A percentile compares a stretch with the other conserved stretches of the same genome.
Conservation (phyloP, 2,888 invertebrate genomes). For the Patella caerulea region DNA sequence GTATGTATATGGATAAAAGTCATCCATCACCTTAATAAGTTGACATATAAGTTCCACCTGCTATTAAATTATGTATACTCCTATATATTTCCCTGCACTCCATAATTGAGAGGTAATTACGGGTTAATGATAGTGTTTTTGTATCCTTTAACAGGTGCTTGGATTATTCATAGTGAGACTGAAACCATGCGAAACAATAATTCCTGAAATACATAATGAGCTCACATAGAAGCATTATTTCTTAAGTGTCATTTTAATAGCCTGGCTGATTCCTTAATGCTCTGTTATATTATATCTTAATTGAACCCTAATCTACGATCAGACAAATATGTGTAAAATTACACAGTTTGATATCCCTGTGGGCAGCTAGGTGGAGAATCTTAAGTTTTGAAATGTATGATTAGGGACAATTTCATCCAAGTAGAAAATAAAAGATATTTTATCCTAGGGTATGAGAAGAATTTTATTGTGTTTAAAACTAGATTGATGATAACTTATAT, state of each 20-base stretch:
- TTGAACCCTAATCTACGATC: not conserved
- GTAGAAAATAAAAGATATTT: not conserved
- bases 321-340: not conserved
- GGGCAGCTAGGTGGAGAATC: not conserved
- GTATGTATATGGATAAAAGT: no score
- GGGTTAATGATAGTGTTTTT: conserved; percentile 7
- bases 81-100: no score
- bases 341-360: conserved; percentile 10
- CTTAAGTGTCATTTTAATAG: conserved; percentile 5
- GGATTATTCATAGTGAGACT: not conserved
- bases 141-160: conserved; percentile 6
- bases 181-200: conserved; percentile 5
- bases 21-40: no score
- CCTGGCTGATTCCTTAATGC: not conserved
- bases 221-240: not conserved
- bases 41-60: no score
- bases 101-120: not conserved
- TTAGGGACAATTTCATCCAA: not conserved
- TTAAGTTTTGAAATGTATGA: not conserved
- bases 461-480: no score
- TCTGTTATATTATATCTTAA: not conserved
- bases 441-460: no score
- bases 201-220: conserved; percentile 1
- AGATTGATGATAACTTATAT: no score
- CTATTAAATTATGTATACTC: no score